These are phyloP conservation scores for Sebastes aleutianus DNA, from an alignment of 2,797 vertebrate species.

Conservation along the genomic window DNA sequence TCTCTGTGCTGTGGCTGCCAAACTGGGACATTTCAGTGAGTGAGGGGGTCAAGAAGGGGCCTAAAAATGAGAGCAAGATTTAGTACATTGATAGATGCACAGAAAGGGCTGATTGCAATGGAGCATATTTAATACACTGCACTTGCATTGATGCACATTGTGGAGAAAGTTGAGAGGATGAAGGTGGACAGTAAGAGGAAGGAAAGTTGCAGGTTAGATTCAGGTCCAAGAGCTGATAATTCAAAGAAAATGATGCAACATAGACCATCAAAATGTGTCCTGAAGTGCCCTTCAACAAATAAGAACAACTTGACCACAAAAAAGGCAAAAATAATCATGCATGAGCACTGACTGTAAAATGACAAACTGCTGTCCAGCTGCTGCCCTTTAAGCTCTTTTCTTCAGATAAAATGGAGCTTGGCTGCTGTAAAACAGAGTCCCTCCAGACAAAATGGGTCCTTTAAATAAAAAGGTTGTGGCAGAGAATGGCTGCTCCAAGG, in stretches of 20 bases:
- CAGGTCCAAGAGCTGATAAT: background rate
- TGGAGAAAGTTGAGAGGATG: conserved; percentile 26
- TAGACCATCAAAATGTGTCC: background rate
- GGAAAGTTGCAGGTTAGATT: background rate
- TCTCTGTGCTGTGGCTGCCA: conserved; percentile 24
- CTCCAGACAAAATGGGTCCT: conserved; percentile 46
- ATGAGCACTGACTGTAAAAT: conserved; percentile 27
- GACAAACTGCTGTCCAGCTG: conserved; percentile 38
- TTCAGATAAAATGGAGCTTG: conserved; percentile 45
- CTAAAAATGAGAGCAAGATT: conserved; percentile 24
- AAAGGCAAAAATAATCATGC: background rate
- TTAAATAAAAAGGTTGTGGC: conserved; percentile 33
- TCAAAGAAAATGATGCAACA: background rate
- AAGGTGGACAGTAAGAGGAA: background rate
- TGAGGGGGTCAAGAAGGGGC: conserved; percentile 38
- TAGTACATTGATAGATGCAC: background rate
- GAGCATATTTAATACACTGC: background rate
- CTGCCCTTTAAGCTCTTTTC: conserved; percentile 36
- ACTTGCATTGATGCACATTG: conserved; percentile 7
- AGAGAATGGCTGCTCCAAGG: conserved; percentile 20
- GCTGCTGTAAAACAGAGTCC: conserved; percentile 17
- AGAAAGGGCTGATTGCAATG: background rate
- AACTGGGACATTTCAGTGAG: conserved; percentile 38
- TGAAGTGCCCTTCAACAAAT: conserved; percentile 6
- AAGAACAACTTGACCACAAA: background rate